Evolutionary conservation across 2,113 vertebrate species (phyloP).

Genomic region (Sorex fumeus): DNA sequence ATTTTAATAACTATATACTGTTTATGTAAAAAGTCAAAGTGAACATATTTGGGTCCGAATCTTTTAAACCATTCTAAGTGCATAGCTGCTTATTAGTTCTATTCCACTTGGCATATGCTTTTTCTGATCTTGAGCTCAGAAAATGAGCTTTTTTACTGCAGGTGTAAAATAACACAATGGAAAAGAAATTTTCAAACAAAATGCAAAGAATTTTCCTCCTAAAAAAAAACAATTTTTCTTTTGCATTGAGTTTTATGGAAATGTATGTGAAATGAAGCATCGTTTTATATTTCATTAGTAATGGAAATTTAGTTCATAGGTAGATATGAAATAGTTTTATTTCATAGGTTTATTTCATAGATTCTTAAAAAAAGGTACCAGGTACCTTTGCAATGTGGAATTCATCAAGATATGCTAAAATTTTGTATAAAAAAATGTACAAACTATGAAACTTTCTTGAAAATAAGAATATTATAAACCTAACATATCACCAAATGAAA

Average conservation of each 20-base stretch:
- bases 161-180: background rate
- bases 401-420: background rate
- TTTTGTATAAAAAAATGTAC: background rate
- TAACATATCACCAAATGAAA: background rate
- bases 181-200: constrained; percentile 21
- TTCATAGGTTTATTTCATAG: background rate
- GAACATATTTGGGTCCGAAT: background rate
- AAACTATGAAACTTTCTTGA: background rate
- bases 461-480: background rate
- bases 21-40: constrained; percentile 1
- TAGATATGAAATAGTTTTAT: constrained; percentile 11
- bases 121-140: background rate
- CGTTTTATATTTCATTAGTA: background rate
- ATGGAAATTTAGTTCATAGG: background rate
- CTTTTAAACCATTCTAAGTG: background rate
- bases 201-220: background rate
- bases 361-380: background rate
- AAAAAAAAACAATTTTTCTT: background rate
- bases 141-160: background rate
- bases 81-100: background rate
- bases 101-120: background rate
- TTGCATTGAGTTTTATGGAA: constrained; percentile 1
- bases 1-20: background rate
- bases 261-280: background rate
- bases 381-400: background rate